A percentile compares a stretch with the other conserved stretches of the same genome.
phyloP scores from a whole-genome alignment of 2,797 vertebrate species.

The Oreochromis mossambicus region DNA sequence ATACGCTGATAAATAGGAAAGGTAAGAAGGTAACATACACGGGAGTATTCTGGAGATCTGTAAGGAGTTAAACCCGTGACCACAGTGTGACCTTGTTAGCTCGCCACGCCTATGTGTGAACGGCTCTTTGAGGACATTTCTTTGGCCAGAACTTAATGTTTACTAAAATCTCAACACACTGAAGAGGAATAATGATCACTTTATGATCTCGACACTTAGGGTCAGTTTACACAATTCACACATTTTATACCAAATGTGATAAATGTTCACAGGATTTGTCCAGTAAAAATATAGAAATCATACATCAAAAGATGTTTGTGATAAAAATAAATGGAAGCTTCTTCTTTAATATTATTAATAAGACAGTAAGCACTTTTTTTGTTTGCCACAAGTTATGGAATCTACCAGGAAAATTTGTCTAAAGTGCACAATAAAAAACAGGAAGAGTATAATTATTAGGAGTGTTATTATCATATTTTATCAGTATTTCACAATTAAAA shows the following conservation, averaged over 20 bases:
- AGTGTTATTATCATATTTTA: background rate
- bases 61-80: slow-evolving; percentile 17
- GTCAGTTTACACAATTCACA: slow-evolving; percentile 10
- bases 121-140: slow-evolving; percentile 39
- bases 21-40: background rate
- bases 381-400: background rate
- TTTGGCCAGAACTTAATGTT: slow-evolving; percentile 16
- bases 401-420: background rate
- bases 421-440: background rate
- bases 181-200: slow-evolving; percentile 21
- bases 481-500: background rate
- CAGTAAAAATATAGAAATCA: background rate
- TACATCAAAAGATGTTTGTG: background rate
- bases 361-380: background rate
- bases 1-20: background rate
- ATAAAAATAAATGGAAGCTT: background rate
- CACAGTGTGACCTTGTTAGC: background rate
- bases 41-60: slow-evolving; percentile 6
- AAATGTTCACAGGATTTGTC: background rate
- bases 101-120: background rate
- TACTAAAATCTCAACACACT: slow-evolving; percentile 22
- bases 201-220: slow-evolving; percentile 1
- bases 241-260: background rate
- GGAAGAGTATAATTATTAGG: background rate
- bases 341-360: background rate